These are phyloP conservation scores for Heliconius cydno DNA, from an alignment of 2,888 invertebrate species.

Conservation along the genomic window DNA sequence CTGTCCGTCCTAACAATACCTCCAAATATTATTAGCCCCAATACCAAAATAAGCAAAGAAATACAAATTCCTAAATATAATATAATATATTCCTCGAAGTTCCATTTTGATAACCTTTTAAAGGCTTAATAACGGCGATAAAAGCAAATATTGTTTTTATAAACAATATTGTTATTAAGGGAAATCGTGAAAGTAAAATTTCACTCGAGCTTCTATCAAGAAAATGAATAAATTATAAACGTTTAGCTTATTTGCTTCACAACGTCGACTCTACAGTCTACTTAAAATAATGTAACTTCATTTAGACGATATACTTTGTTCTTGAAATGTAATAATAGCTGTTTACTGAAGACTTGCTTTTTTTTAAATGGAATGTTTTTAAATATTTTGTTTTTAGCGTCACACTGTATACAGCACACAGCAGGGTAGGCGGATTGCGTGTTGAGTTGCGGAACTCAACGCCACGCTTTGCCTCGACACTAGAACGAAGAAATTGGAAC, in stretches of 20 bases:
- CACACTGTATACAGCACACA: no score
- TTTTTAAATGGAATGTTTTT: not conserved
- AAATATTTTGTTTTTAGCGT: no score
- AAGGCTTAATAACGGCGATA: constrained; percentile 11
- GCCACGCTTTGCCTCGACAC: no score
- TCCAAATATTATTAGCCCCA: not conserved
- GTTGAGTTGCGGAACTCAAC: no score
- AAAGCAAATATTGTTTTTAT: constrained; percentile 17
- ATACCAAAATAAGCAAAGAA: not conserved
- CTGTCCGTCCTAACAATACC: not conserved
- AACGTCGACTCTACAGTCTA: constrained; percentile 3
- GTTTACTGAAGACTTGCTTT: not conserved
- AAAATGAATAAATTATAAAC: constrained; percentile 37
- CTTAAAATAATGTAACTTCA: constrained; percentile 1
- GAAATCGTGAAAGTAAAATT: not conserved
- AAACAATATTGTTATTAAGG: not conserved
- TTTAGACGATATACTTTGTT: not conserved
- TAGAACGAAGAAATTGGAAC: no score
- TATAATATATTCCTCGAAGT: not conserved
- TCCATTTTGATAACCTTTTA: constrained; percentile 18
- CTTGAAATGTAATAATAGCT: constrained; percentile 2
- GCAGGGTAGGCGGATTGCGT: no score
- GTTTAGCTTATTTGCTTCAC: constrained; percentile 5
- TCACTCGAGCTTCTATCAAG: constrained; percentile 15
- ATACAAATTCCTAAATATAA: not conserved